phyloP scores from a whole-genome alignment of 2,888 invertebrate genomes.

The Cephus nigrinus region DNA sequence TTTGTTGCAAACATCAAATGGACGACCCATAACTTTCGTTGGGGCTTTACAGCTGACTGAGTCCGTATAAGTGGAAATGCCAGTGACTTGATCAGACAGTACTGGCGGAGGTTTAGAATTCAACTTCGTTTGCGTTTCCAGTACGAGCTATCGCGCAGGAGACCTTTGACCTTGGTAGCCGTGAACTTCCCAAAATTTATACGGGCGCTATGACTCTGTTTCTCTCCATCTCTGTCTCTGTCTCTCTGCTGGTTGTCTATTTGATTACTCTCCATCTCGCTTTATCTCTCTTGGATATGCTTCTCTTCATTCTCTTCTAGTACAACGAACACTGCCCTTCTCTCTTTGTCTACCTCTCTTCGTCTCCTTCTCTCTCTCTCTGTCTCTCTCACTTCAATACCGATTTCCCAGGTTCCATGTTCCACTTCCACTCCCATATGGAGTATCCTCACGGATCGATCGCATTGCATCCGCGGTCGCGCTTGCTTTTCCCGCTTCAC shows the following conservation, averaged over 20 bases:
- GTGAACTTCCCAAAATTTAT: conserved; percentile 21
- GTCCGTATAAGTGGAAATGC: neutral
- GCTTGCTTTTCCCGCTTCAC: conserved; percentile 28
- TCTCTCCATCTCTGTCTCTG: neutral
- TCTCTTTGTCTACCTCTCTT: neutral
- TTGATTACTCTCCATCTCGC: conserved; percentile 6
- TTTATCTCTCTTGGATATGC: conserved; percentile 5
- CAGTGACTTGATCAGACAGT: neutral
- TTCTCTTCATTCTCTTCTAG: conserved; percentile 2
- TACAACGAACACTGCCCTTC: neutral
- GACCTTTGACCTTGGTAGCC: conserved; percentile 18
- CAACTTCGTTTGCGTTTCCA: neutral
- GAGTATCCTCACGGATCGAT: conserved; percentile 31
- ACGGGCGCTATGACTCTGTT: conserved; percentile 2
- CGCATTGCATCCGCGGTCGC: conserved; percentile 3
- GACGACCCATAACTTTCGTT: neutral
- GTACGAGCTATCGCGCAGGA: neutral
- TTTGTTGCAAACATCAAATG: neutral
- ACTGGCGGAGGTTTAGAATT: neutral
- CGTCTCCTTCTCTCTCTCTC: neutral
- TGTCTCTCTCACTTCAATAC: neutral
- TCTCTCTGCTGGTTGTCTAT: neutral
- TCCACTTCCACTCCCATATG: conserved; percentile 1
- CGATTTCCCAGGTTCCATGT: neutral
- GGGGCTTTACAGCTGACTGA: neutral